Percentiles rank a stretch among this genome's conserved stretches.
Evolutionary conservation across 2,113 vertebrate genomes (phyloP).

Genomic region (Terrapene triunguis): DNA sequence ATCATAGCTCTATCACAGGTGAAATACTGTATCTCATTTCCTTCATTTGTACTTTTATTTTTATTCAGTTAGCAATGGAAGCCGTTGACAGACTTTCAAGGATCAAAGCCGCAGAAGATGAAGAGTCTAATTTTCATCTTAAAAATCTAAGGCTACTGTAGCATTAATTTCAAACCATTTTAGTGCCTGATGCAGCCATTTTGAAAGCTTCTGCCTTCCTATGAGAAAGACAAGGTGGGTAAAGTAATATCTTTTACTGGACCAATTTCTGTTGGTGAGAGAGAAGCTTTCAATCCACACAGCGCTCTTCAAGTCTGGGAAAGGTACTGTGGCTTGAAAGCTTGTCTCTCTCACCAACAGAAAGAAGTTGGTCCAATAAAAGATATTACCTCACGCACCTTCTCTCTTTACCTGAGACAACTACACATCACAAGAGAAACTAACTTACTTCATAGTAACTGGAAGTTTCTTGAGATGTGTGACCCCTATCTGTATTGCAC

Average conservation of each 20-base stretch:
- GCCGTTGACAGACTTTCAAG: fast-evolving
- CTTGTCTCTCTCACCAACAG: not conserved
- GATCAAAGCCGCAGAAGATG: not conserved
- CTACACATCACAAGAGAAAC: not conserved
- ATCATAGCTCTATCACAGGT: not conserved
- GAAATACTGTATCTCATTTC: slow-evolving; percentile 17
- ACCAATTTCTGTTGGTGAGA: not conserved
- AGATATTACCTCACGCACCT: not conserved
- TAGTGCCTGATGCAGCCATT: not conserved
- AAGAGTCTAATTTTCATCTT: not conserved
- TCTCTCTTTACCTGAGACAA: not conserved
- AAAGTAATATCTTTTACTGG: not conserved
- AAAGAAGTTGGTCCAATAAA: not conserved
- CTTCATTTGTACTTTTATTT: not conserved
- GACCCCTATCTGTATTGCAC: not conserved
- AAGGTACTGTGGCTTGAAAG: not conserved
- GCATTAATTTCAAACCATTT: not conserved
- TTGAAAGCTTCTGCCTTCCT: not conserved
- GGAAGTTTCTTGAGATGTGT: not conserved
- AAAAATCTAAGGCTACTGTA: not conserved
- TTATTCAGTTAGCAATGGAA: slow-evolving; percentile 1
- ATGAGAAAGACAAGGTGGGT: not conserved
- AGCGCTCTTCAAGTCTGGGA: not conserved
- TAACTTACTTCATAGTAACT: not conserved
- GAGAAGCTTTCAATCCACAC: not conserved